Percentiles rank a stretch among this genome's conserved stretches.
Evolutionary conservation across 1,140 invertebrate genomes (phyloP).

Genomic region (Galleria mellonella): DNA sequence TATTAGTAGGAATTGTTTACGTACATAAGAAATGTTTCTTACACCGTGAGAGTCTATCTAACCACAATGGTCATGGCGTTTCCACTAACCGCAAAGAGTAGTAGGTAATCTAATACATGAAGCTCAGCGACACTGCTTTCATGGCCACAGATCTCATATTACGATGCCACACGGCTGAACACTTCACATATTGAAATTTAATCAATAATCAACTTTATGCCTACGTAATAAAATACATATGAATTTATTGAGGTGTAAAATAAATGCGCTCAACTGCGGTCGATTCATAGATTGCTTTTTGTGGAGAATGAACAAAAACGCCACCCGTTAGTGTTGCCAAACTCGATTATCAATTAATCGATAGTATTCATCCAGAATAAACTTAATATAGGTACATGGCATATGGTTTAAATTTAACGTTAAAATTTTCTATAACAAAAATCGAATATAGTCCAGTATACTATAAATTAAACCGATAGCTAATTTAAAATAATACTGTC

Average conservation of each 20-base stretch:
- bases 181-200: slow-evolving; percentile 12
- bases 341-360: too few relatives aligned
- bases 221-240: slow-evolving; percentile 16
- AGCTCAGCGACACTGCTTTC: slow-evolving; percentile 68
- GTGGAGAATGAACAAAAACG: slow-evolving; percentile 41
- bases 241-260: slow-evolving; percentile 18
- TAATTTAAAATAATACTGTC: too few relatives aligned
- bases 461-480: too few relatives aligned
- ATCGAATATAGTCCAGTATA: too few relatives aligned
- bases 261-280: slow-evolving; percentile 29
- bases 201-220: slow-evolving; percentile 30
- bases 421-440: too few relatives aligned
- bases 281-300: slow-evolving; percentile 67
- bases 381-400: too few relatives aligned
- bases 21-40: slow-evolving; percentile 21
- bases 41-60: slow-evolving; percentile 54
- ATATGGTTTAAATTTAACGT: too few relatives aligned
- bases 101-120: slow-evolving; percentile 70
- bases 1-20: too few relatives aligned
- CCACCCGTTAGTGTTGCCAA: slow-evolving; percentile 24
- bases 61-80: slow-evolving; percentile 64
- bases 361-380: too few relatives aligned
- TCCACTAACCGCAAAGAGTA: slow-evolving; percentile 63
- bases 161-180: slow-evolving; percentile 31
- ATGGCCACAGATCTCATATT: slow-evolving; percentile 62